These are phyloP conservation scores for Drosophila affinis DNA, from an alignment of 2,888 invertebrate genomes.

Conservation along the genomic window DNA sequence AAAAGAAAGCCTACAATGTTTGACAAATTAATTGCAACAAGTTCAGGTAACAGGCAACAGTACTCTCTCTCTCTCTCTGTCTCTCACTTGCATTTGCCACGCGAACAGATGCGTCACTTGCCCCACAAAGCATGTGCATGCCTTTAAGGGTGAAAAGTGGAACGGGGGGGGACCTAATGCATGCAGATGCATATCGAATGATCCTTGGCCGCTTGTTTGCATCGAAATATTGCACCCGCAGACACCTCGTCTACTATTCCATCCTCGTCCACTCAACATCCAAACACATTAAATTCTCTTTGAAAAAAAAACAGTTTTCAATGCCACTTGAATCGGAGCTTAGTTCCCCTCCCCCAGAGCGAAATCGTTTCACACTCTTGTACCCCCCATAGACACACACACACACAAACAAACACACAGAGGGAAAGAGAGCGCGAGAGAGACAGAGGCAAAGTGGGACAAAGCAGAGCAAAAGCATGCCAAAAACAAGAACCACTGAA, in stretches of 20 bases:
- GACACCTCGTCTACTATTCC: background rate
- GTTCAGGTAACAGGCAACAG: conserved; percentile 10
- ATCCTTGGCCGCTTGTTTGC: conserved; percentile 45
- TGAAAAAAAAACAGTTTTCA: conserved; percentile 47
- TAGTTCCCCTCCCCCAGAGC: conserved; percentile 26
- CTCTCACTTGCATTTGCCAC: background rate
- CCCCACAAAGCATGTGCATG: background rate
- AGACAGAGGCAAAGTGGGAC: conserved; percentile 2
- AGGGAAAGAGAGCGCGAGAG: background rate
- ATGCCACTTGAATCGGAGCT: conserved; percentile 54
- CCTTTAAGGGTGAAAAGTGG: no score
- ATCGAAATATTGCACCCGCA: conserved; percentile 23
- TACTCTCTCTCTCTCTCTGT: background rate
- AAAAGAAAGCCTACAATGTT: conserved; percentile 14
- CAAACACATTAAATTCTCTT: background rate
- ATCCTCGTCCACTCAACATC: background rate
- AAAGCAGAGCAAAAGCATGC: conserved; percentile 5
- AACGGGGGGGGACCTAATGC: background rate
- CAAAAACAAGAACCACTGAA: conserved; percentile 8
- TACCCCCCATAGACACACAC: background rate
- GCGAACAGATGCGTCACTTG: conserved; percentile 6
- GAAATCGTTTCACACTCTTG: background rate
- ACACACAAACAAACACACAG: conserved; percentile 23
- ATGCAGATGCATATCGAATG: background rate
- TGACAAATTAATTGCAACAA: conserved; percentile 58